phyloP scores from a whole-genome alignment of 2,113 vertebrate genomes.

The mouse (Mus musculus) region GRCm39 chr11:52611001-52611500 shows the following conservation, averaged over 20 bases:
- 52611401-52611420: neutral
- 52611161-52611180: neutral
- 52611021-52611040: neutral
- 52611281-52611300: neutral
- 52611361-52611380: slow-evolving; percentile 9
- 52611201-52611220: neutral
- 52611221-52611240: neutral
- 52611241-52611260: neutral
- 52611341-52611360: neutral
- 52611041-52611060: neutral
- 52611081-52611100: neutral
- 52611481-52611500: slow-evolving; percentile 52
- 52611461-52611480: slow-evolving; percentile 52
- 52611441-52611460: slow-evolving; percentile 63
- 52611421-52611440: slow-evolving; percentile 39
- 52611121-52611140: too few species aligned
- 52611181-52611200: neutral
- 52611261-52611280: neutral
- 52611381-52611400: slow-evolving; percentile 45
- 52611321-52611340: neutral
- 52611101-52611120: too few species aligned
- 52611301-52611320: neutral
- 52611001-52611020: neutral
- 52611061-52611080: neutral
- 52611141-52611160: too few species aligned